Evolutionary conservation across 2,888 invertebrate genomes (phyloP), one percentile per base, ranked within the genome.

Genomic region (Apocheima hispidaria): DNA sequence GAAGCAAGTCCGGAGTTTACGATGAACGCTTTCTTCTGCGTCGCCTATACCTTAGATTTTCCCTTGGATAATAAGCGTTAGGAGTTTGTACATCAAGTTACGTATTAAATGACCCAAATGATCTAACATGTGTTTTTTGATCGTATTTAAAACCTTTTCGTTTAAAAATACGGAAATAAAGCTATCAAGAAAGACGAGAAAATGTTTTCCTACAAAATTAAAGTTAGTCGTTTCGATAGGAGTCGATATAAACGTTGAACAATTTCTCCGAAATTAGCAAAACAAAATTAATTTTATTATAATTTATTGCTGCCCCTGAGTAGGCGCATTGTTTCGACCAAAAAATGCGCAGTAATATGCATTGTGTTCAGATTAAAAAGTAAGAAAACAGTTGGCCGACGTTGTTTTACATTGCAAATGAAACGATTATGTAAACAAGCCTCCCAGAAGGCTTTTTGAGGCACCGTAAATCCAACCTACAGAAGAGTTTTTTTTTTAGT

Each of bases 351-450:
- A 53, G 48, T 48, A 60, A 62, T 65, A 56, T 60, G 59, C 49
- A 55, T 56, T 56, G 56, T 74, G 38, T 30, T 49, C 49, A 73
- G 67, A 81, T 82, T 84, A 78, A 67, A 85, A 86, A 83, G 72
- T 78, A 84, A 84, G 83, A 83, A 82, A 84, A 81, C 84, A 82
- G 77, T 83, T 85, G 87, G 81, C 65, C 78, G 70, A 68, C 74
- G 66, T 83, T 83, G 78, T 79, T 92, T 92, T 89, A 87, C 82
- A 92, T 92, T 91, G 90, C 92, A 91, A 91, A 92, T 92, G 86
- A 73, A 84, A 84, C 83, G 82, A 86, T 90, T 90, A 90, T 88
- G 90, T 89, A 91, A 89, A 90, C 88, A 87, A 88, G 85, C 80
- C 83, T 82, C 81, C 77, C 64, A 72, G 76, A 80, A 82, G 80